These are phyloP conservation scores for Sciurus niger DNA, from an alignment of 2,113 vertebrate species.

Conservation along the genomic window DNA sequence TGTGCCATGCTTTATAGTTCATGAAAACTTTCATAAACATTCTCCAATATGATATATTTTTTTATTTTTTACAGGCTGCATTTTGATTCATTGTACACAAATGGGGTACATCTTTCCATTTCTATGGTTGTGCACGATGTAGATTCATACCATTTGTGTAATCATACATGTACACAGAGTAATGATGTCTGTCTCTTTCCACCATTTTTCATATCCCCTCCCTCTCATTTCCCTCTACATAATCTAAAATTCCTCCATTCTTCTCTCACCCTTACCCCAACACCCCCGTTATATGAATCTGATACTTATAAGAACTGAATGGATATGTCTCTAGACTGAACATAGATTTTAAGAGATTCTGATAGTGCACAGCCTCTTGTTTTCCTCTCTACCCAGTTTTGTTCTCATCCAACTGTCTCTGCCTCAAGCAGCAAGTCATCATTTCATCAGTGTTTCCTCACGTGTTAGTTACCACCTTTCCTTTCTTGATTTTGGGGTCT, in stretches of 20 bases:
- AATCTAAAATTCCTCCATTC: too few species aligned
- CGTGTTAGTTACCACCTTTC: background rate
- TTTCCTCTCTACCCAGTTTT: slow-evolving; percentile 37
- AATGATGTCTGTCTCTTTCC: too few species aligned
- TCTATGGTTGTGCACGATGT: too few species aligned
- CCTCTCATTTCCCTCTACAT: too few species aligned
- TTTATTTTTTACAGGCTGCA: too few species aligned
- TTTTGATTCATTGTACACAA: too few species aligned
- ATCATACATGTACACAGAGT: too few species aligned
- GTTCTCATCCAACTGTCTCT: background rate
- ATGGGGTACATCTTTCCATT: too few species aligned
- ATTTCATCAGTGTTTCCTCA: background rate
- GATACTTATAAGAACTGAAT: background rate
- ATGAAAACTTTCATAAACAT: background rate
- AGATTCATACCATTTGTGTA: too few species aligned
- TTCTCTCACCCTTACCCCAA: too few species aligned
- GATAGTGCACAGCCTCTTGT: background rate
- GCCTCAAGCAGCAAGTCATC: slow-evolving; percentile 5
- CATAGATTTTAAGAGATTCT: background rate
- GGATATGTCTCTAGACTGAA: background rate
- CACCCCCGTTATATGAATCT: background rate
- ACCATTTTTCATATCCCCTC: too few species aligned
- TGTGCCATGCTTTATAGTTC: background rate
- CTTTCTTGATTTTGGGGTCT: background rate
- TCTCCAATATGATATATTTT: background rate